Base-by-base conservation (phyloP, 2,797 vertebrate genomes). In the Danio albolineatus region DNA sequence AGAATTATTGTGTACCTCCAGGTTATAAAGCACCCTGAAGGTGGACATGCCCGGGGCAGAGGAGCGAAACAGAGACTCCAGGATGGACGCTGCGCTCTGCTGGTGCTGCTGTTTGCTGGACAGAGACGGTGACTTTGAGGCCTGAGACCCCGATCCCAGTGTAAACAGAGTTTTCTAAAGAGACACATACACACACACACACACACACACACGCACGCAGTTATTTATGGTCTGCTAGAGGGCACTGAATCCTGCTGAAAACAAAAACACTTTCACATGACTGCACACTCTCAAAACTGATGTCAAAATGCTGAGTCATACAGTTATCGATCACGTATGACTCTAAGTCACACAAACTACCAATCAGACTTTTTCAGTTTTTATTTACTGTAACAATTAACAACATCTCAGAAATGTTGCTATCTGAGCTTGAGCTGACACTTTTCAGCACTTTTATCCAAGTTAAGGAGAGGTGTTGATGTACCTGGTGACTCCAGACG, bases 1-100 rank as follows among this genome's bases (percentile, higher is more conserved):
- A n/a, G n/a, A n/a, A n/a, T n/a, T n/a, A n/a, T n/a, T n/a, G n/a
- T n/a, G 2, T 91, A 98, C 98, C 95, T 99, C 98, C 44, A 99
- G 92, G 85, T 99, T 99, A 88, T 99, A 99, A 0, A 99, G 96
- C 36, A 99, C 98, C 92, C 98, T 95, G 88, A 99, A 99, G 7
- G 98, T 97, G 62, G 98, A 99, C 98, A 99, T 99, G 89, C 98
- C 98, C 0, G 98, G 97, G 17, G 98, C 97, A 9, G 97, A 98
- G 17, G 98, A 99, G 61, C 96, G 94, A 86, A 99, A 99, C 44
- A 99, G 93, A 16, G 96, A 96, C 92, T 99, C 98, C 78, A 99
- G 78, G 87, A 99, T 98, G 46, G 98, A 98, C 2, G 96, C 95
- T n/a, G 97, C 97, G 14, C 96, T 98, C 43, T 96, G 96, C 85